phyloP scores from a whole-genome alignment of 2,797 vertebrate genomes.

The Enteromius argenteus region DNA sequence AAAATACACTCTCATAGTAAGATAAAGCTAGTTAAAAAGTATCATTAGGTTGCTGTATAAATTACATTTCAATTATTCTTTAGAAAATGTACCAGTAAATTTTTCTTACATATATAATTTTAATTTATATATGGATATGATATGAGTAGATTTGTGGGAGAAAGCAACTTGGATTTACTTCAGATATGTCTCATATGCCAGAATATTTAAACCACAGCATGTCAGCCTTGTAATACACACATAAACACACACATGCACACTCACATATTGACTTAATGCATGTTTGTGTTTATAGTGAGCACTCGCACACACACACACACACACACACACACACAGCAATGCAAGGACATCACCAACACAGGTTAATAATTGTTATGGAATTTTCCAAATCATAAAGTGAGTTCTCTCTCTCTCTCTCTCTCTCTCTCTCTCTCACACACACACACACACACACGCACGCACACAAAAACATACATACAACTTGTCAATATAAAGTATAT shows the following conservation, averaged over 20 bases:
- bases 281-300: background rate
- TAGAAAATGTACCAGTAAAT: background rate
- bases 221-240: background rate
- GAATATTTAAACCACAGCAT: background rate
- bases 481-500: background rate
- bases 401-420: background rate
- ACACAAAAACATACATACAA: background rate
- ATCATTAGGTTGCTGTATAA: background rate
- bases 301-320: background rate
- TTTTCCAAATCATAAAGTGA: slow-evolving; percentile 38
- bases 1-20: background rate
- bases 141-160: background rate
- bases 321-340: background rate
- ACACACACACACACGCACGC: background rate
- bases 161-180: slow-evolving; percentile 7
- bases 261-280: background rate
- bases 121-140: background rate
- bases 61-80: background rate
- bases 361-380: slow-evolving; percentile 53
- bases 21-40: background rate
- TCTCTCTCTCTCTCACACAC: background rate
- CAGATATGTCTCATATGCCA: background rate
- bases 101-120: background rate
- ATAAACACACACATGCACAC: background rate
- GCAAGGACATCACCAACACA: slow-evolving; percentile 21